Percentiles rank a stretch among this genome's conserved stretches.
Evolutionary conservation across 37 sponge, comb jelly and placozoan species (phyloP).

Genomic region (Aplysina aerophoba): DNA sequence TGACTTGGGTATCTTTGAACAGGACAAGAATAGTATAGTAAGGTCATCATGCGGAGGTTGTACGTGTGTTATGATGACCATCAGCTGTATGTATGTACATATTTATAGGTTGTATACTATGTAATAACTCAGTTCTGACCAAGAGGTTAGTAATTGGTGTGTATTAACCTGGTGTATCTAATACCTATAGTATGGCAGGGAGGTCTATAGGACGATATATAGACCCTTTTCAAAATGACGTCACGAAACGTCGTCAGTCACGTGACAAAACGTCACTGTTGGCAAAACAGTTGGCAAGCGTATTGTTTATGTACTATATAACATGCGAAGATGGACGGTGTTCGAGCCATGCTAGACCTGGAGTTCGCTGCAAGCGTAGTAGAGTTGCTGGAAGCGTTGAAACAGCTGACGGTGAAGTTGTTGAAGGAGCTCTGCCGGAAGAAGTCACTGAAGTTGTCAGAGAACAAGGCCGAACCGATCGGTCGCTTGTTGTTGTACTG

Average conservation of each 20-base stretch:
- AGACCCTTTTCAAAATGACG: conserved; percentile 7
- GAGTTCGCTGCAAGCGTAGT: background rate
- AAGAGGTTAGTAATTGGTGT: no score
- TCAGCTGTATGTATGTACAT: no score
- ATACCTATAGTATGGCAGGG: no score
- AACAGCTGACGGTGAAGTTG: background rate
- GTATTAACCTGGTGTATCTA: no score
- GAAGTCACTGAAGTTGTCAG: background rate
- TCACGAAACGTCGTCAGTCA: background rate
- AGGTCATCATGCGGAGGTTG: no score
- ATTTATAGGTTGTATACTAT: no score
- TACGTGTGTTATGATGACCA: no score
- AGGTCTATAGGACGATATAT: no score
- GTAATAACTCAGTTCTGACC: no score
- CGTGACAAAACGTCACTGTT: background rate
- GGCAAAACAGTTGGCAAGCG: background rate
- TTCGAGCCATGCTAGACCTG: background rate
- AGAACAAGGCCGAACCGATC: background rate
- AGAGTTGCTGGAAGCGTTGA: background rate
- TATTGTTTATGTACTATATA: background rate
- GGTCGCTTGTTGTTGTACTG: conserved; percentile 1
- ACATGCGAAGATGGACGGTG: background rate
- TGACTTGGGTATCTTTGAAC: no score
- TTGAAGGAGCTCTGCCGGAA: background rate
- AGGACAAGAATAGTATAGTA: no score